Base-by-base conservation (phyloP, 2,888 invertebrate genomes). In the Oligia fasciuncula region DNA sequence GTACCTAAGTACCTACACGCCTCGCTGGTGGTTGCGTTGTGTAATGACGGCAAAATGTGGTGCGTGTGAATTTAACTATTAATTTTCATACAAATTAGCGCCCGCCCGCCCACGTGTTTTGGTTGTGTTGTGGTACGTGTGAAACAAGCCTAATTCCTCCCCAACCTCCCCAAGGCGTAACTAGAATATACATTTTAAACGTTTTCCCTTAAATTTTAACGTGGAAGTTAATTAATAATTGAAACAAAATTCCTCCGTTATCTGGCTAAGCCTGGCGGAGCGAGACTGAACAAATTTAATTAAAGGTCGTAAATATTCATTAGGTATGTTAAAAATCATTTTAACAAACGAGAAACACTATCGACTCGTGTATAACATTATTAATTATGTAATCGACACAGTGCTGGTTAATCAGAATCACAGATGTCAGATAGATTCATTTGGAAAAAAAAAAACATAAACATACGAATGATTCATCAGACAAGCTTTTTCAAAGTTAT, bases 271-370 rank as follows among this genome's bases (percentile, higher is more conserved):
- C 65, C 51, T 13, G 60, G 66, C 65, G 35, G 73, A 49, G 57
- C 73, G 73, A 68, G 17, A 51, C 68, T 63, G 29, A 69, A 76
- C 82, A 23, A 54, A 67, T 73, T 74, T 78, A 81, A 82, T 85
- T 57, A 82, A 81, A 81, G 85, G 76, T 63, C 82, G 75, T 67
- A 76, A 49, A 19, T 65, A 72, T 72, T 85, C 5, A 79, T 85
- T 85, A 29, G 29, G 29, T 29, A 85, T 23, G 63, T 14, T 40
- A 63, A 80, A 29, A 76, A 80, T 51, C 0, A 51, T 40, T 74
- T 62, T 73, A 84, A 77, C 73, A 70, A 74, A 70, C 73, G 63
- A 67, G 72, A 51, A 65, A 63, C n/a, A 76, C 19, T 80, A 80
- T 77, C 78, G 67, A 54, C 9, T 60, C 57, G 0, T 66, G 49